These are phyloP conservation scores for Sinosuthora webbiana DNA, from an alignment of 2,113 vertebrate species.

Conservation along the genomic window DNA sequence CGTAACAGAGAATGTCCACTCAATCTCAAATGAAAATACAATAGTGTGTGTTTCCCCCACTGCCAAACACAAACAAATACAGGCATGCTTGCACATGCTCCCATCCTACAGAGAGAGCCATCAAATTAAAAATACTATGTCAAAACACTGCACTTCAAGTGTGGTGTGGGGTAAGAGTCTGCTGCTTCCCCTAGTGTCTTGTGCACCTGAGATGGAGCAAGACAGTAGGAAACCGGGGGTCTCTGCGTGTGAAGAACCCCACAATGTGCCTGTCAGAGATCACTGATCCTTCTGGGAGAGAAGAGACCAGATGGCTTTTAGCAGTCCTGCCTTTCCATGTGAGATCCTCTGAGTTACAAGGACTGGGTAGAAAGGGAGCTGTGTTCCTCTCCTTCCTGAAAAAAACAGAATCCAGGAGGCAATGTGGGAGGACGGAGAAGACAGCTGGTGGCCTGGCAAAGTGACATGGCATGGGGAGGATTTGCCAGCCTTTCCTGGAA, in stretches of 20 bases:
- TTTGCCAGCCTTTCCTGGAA: background rate
- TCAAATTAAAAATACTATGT: background rate
- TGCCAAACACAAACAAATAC: background rate
- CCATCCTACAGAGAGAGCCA: background rate
- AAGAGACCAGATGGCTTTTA: background rate
- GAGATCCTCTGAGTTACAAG: background rate
- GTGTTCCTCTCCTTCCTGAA: background rate
- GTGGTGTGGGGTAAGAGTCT: background rate
- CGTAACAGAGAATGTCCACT: background rate
- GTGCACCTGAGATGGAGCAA: background rate
- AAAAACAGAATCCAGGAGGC: background rate
- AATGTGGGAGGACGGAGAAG: background rate
- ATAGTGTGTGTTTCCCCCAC: accelerated
- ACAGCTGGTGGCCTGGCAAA: background rate
- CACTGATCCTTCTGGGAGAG: background rate
- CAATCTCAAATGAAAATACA: background rate
- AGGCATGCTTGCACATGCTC: background rate
- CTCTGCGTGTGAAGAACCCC: accelerated
- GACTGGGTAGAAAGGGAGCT: background rate
- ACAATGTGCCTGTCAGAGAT: accelerated
- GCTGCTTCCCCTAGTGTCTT: background rate
- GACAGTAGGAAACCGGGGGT: background rate
- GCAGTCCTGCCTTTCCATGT: background rate
- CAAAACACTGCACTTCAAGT: background rate
- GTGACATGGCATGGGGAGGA: background rate